phyloP scores from a whole-genome alignment of 2,113 vertebrate genomes.

The Phrynosoma platyrhinos region DNA sequence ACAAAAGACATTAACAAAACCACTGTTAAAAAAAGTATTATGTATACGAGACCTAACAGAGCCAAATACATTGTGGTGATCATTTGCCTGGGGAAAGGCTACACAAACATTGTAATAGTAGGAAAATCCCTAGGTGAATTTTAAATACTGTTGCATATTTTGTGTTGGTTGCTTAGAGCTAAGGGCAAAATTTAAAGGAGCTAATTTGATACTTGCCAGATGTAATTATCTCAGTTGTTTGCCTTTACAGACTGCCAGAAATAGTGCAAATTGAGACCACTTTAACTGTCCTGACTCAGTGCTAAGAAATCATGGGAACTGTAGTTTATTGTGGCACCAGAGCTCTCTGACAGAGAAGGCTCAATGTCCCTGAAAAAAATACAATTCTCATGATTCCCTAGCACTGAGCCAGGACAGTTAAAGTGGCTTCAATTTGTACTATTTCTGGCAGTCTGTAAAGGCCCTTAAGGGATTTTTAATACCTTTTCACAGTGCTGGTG shows the following conservation, averaged over 20 bases:
- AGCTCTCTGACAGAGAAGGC: no score
- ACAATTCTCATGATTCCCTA: no score
- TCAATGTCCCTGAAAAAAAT: no score
- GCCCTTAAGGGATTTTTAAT: not conserved
- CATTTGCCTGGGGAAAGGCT: not conserved
- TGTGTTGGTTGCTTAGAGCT: not conserved
- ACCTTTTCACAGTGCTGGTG: not conserved
- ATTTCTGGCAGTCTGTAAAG: no score
- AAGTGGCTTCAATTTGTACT: no score
- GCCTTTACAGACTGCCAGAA: no score
- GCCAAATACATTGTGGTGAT: constrained; percentile 1
- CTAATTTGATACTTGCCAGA: constrained; percentile 14
- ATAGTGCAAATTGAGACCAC: no score
- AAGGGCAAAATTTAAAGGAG: constrained; percentile 12
- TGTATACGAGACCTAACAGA: constrained; percentile 5
- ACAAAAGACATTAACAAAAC: not conserved
- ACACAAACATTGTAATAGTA: constrained; percentile 11
- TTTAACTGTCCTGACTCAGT: no score
- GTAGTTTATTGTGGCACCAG: no score
- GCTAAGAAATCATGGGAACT: no score
- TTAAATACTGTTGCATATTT: constrained; percentile 17
- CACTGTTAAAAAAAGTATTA: not conserved
- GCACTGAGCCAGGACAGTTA: no score
- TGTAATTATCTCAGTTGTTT: not conserved
- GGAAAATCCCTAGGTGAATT: constrained; percentile 1